A percentile compares a stretch with the other conserved stretches of the same genome.
Conservation (phyloP, 2,797 vertebrate genomes). For the Pangasius macronema region DNA sequence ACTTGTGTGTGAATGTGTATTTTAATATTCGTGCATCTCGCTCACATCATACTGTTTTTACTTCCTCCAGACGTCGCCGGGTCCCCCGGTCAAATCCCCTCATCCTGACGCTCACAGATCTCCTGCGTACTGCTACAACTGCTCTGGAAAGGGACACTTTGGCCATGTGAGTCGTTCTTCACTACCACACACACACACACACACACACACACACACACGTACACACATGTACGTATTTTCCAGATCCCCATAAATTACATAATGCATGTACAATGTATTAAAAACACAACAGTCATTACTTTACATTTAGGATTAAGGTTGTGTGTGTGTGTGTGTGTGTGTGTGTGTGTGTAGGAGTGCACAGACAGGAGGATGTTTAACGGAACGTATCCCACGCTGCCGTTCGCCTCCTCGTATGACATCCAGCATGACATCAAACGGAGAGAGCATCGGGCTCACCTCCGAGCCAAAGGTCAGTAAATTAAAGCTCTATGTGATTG, state of each 20-base stretch:
- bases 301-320: not conserved
- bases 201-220: not conserved
- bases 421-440: conserved; percentile 69
- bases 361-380: conserved; percentile 79
- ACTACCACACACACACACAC: not conserved
- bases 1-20: too few relatives aligned
- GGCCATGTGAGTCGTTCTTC: conserved; percentile 69
- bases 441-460: conserved; percentile 68
- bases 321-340: conserved; percentile 33
- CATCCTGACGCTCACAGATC: conserved; percentile 32
- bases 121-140: conserved; percentile 78
- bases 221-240: not conserved
- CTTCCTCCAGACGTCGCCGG: conserved; percentile 61
- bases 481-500: not conserved
- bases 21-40: not conserved
- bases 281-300: not conserved
- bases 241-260: not conserved
- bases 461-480: conserved; percentile 77
- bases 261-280: not conserved
- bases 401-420: conserved; percentile 84
- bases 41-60: not conserved
- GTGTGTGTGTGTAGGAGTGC: conserved; percentile 78
- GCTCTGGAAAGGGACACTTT: conserved; percentile 74
- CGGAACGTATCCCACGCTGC: conserved; percentile 75
- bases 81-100: conserved; percentile 52